phyloP scores from a whole-genome alignment of 2,888 invertebrate species.

The Calephelis perditalis region DNA sequence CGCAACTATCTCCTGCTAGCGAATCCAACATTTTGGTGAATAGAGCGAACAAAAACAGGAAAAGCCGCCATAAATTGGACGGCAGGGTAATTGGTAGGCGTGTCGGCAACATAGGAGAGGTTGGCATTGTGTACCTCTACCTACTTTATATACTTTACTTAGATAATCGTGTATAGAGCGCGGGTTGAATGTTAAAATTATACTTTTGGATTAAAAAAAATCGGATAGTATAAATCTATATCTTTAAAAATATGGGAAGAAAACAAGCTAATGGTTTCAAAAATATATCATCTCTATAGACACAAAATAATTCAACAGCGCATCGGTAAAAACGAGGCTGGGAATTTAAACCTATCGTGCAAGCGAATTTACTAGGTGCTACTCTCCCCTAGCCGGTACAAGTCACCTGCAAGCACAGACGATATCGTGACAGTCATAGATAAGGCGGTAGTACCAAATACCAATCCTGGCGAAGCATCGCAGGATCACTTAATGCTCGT shows the following conservation, averaged over 20 bases:
- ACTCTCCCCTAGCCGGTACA: background rate
- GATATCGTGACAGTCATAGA: background rate
- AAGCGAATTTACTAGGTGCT: too few species aligned
- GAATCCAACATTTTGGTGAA: conserved; percentile 16
- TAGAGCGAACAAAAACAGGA: conserved; percentile 15
- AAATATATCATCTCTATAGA: too few species aligned
- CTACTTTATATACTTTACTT: background rate
- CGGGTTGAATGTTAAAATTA: too few species aligned
- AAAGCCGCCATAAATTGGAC: conserved; percentile 18
- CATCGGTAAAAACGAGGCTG: too few species aligned
- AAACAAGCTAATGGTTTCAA: too few species aligned
- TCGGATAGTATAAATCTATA: too few species aligned
- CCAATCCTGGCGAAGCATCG: too few species aligned
- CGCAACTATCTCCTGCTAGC: conserved; percentile 10
- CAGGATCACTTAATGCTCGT: too few species aligned
- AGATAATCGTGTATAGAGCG: background rate
- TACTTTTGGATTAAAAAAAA: too few species aligned
- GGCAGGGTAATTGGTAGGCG: conserved; percentile 24
- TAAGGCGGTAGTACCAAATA: background rate
- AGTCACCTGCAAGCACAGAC: background rate
- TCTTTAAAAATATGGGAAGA: too few species aligned
- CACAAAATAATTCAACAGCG: too few species aligned
- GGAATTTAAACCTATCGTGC: too few species aligned
- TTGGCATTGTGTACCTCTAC: conserved; percentile 14
- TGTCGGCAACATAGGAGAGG: conserved; percentile 15